Percentiles rank a stretch among this genome's conserved stretches.
phyloP scores from a whole-genome alignment of 2,888 invertebrate species.

The Drosophila pegasa region DNA sequence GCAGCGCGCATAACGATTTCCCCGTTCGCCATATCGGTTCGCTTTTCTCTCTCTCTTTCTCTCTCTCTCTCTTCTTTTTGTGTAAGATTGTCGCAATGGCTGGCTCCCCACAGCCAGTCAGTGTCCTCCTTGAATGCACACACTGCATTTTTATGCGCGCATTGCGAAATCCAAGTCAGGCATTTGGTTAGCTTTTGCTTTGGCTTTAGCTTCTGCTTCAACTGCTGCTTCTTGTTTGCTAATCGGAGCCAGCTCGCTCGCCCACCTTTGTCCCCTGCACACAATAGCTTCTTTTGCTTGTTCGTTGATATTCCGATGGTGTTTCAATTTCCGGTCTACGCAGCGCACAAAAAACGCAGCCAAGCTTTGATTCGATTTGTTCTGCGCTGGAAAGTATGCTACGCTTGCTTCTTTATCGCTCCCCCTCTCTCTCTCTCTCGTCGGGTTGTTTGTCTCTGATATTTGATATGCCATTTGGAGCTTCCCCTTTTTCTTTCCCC shows the following conservation, averaged over 20 bases:
- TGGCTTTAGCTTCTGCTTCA: constrained; percentile 34
- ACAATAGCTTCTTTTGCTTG: constrained; percentile 20
- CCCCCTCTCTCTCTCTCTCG: not conserved
- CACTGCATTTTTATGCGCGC: constrained; percentile 68
- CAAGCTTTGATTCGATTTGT: constrained; percentile 30
- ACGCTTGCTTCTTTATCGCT: constrained; percentile 8
- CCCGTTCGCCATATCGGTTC: constrained; percentile 44
- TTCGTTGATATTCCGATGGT: constrained; percentile 62
- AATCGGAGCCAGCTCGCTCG: constrained; percentile 36
- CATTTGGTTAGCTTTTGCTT: constrained; percentile 34
- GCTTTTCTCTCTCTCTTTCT: not conserved
- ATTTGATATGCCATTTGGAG: constrained; percentile 21
- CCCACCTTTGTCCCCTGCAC: not conserved
- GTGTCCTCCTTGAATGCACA: constrained; percentile 41
- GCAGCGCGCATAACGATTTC: constrained; percentile 50
- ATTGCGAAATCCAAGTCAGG: constrained; percentile 46
- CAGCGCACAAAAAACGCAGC: not conserved
- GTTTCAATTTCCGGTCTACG: constrained; percentile 61
- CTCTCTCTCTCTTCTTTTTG: constrained; percentile 20
- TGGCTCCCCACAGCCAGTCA: not conserved
- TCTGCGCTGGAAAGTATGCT: constrained; percentile 28
- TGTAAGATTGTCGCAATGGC: constrained; percentile 38
- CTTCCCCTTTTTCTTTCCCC: not conserved
- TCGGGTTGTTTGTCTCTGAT: constrained; percentile 18
- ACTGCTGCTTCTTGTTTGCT: constrained; percentile 58